Evolutionary conservation across 2,888 invertebrate genomes (phyloP).

Genomic region (Thelaira solivaga): DNA sequence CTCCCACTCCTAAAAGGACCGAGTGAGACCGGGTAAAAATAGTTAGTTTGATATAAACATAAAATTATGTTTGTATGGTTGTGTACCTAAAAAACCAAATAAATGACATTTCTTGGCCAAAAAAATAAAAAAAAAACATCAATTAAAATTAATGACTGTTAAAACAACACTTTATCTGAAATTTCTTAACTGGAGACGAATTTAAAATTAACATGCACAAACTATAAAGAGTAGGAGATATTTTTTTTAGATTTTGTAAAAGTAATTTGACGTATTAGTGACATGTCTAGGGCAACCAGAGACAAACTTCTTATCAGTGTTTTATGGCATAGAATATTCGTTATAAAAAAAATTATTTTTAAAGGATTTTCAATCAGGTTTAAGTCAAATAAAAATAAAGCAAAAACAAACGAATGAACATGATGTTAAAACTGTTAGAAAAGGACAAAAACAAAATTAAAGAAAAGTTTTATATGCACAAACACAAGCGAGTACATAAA

Average conservation of each 20-base stretch:
- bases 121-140: conserved; percentile 26
- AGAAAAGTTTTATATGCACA: too few species aligned
- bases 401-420: too few species aligned
- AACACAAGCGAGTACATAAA: too few species aligned
- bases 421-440: too few species aligned
- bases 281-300: conserved; percentile 7
- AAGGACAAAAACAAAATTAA: too few species aligned
- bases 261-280: conserved; percentile 52
- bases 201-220: conserved; percentile 4
- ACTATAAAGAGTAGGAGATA: too few species aligned
- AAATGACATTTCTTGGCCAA: too few species aligned
- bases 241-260: conserved; percentile 24
- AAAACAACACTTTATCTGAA: conserved; percentile 8
- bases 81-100: too few species aligned
- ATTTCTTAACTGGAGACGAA: conserved; percentile 27
- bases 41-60: too few species aligned
- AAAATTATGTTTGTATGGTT: too few species aligned
- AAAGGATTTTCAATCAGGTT: conserved; percentile 24
- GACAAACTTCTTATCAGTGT: conserved; percentile 43
- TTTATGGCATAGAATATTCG: conserved; percentile 23
- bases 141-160: conserved; percentile 51
- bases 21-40: too few species aligned
- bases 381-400: conserved; percentile 14
- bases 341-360: neutral
- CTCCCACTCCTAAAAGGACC: too few species aligned